These are phyloP conservation scores for Euleptes europaea DNA, from an alignment of 2,113 vertebrate genomes.

Conservation along the genomic window DNA sequence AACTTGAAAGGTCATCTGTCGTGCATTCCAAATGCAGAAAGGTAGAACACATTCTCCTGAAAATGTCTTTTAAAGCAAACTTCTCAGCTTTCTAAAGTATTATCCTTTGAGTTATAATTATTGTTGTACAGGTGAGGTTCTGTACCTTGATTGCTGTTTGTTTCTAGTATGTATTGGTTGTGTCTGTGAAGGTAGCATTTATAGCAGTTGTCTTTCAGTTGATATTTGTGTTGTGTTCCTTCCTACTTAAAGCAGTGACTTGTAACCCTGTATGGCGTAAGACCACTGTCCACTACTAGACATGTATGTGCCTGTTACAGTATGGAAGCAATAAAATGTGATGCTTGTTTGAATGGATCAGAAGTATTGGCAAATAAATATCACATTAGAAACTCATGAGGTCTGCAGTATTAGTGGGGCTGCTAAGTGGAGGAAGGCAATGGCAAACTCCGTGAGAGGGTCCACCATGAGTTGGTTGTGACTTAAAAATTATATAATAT, in stretches of 20 bases:
- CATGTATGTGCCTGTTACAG: slow-evolving; percentile 19
- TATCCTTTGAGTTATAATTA: not conserved
- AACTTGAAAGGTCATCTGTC: not conserved
- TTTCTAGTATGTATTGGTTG: slow-evolving; percentile 20
- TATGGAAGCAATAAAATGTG: slow-evolving; percentile 71
- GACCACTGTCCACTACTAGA: slow-evolving; percentile 27
- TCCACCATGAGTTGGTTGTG: too few relatives aligned
- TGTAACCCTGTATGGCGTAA: slow-evolving; percentile 56
- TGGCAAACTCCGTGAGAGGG: too few relatives aligned
- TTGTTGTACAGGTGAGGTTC: not conserved
- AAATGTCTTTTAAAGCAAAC: not conserved
- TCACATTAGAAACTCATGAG: slow-evolving; percentile 12
- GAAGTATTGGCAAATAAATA: slow-evolving; percentile 71
- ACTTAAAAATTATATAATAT: too few relatives aligned
- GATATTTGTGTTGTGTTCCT: slow-evolving; percentile 1
- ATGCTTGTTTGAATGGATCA: slow-evolving; percentile 54
- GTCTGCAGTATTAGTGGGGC: too few relatives aligned
- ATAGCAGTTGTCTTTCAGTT: not conserved
- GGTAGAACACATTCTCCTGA: not conserved
- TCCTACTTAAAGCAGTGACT: slow-evolving; percentile 31
- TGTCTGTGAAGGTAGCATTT: slow-evolving; percentile 27
- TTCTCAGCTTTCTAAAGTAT: not conserved
- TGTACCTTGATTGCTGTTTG: not conserved
- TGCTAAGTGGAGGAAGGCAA: too few relatives aligned
- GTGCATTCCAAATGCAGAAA: not conserved